These are phyloP conservation scores for Dermochelys coriacea DNA, from an alignment of 2,797 vertebrate species.

Conservation along the genomic window DNA sequence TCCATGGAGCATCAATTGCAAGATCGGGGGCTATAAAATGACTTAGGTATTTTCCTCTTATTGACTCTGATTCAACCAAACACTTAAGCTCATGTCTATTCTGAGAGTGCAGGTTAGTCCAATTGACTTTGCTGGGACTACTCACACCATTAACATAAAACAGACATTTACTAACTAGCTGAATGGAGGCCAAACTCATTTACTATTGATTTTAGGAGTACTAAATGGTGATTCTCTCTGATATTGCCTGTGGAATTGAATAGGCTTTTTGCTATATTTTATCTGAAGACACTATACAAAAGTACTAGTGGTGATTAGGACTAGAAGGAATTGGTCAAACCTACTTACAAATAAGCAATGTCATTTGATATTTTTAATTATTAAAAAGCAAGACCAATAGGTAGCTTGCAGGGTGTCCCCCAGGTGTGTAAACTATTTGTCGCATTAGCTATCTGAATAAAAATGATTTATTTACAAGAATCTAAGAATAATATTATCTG, in stretches of 20 bases:
- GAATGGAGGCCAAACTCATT: neutral
- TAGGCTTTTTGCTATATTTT: neutral
- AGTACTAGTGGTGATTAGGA: neutral
- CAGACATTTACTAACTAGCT: neutral
- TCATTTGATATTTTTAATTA: constrained; percentile 35
- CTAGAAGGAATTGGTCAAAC: neutral
- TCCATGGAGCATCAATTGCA: neutral
- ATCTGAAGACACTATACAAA: neutral
- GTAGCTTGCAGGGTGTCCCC: too few relatives aligned
- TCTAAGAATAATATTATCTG: neutral
- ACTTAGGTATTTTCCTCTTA: neutral
- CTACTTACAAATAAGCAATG: neutral
- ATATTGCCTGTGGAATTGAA: neutral
- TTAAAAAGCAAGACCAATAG: neutral
- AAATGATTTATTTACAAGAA: neutral
- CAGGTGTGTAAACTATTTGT: neutral
- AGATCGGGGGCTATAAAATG: neutral
- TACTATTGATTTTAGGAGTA: neutral
- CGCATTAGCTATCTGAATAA: neutral
- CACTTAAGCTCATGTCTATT: neutral
- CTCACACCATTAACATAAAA: neutral
- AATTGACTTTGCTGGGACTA: neutral
- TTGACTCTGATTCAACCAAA: neutral
- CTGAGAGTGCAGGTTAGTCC: neutral
- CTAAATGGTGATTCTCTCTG: neutral